Conservation (phyloP, 2,113 vertebrate species). For the Fulmarus glacialis region DNA sequence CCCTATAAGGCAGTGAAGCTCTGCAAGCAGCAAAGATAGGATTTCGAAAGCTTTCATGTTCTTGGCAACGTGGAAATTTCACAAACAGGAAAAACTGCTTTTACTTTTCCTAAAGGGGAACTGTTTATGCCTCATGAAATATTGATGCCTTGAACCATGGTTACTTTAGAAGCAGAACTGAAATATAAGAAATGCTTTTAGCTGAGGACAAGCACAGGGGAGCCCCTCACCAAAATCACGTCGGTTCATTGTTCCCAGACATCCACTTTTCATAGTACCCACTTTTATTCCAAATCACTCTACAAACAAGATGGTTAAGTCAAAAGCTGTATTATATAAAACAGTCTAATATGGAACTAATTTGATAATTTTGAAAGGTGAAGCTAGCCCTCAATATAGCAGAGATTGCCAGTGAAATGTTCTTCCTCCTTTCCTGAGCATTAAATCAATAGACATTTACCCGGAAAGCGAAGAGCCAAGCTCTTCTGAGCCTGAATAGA, state of each 20-base stretch:
- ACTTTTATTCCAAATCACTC: background rate
- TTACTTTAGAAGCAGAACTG: background rate
- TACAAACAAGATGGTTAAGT: background rate
- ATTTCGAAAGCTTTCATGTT: conserved; percentile 51
- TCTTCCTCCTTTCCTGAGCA: background rate
- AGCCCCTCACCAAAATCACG: background rate
- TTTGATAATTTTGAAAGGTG: background rate
- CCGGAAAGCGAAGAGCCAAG: background rate
- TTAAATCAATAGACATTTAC: background rate
- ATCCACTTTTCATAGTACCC: background rate
- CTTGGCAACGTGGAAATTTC: conserved; percentile 60
- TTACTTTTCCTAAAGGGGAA: conserved; percentile 63
- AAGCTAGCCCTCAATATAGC: background rate
- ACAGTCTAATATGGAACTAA: background rate
- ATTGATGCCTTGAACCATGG: background rate
- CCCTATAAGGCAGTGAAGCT: conserved; percentile 78
- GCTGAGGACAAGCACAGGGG: background rate
- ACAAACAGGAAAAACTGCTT: conserved; percentile 73
- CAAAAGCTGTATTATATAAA: background rate
- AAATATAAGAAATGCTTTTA: background rate
- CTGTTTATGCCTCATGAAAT: conserved; percentile 17
- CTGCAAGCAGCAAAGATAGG: background rate
- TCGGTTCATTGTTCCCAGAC: background rate
- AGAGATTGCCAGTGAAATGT: background rate
- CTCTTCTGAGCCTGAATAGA: background rate